Evolutionary conservation across 2,113 vertebrate genomes (phyloP).

Genomic region (Salvelinus alpinus): DNA sequence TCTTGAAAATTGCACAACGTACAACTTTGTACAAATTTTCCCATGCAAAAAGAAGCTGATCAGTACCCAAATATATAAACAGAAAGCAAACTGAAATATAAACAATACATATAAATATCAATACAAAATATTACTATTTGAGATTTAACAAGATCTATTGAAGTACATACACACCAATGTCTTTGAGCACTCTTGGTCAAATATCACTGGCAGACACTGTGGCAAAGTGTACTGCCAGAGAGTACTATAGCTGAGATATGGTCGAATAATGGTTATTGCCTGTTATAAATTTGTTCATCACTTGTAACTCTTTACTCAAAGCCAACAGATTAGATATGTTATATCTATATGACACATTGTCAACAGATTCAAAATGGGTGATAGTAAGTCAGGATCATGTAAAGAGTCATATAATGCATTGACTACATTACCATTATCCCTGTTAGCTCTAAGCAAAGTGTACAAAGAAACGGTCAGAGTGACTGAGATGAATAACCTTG

Average conservation of each 20-base stretch:
- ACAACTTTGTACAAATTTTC: no score
- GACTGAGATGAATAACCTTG: conserved; percentile 49
- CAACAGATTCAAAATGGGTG: no score
- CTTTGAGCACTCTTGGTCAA: conserved; percentile 38
- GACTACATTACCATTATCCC: no score
- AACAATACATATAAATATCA: conserved; percentile 60
- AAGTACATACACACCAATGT: conserved; percentile 49
- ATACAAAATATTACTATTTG: conserved; percentile 57
- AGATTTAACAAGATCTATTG: conserved; percentile 11
- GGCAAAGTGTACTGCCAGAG: background rate
- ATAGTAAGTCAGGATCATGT: no score
- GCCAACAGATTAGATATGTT: background rate
- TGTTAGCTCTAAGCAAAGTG: background rate
- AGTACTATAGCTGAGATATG: background rate
- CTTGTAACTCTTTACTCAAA: background rate
- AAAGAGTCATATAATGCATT: no score
- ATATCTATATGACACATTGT: no score
- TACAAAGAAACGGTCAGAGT: background rate
- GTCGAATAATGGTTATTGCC: background rate
- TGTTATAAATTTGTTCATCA: background rate
- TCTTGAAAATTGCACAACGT: no score
- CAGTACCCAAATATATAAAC: background rate
- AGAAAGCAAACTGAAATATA: conserved; percentile 28
- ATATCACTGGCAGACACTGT: conserved; percentile 31
- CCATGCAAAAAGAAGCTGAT: conserved; percentile 5